Percentiles rank a stretch among this genome's conserved stretches.
phyloP scores from a whole-genome alignment of 2,113 vertebrate genomes.

The Amphiprion percula region DNA sequence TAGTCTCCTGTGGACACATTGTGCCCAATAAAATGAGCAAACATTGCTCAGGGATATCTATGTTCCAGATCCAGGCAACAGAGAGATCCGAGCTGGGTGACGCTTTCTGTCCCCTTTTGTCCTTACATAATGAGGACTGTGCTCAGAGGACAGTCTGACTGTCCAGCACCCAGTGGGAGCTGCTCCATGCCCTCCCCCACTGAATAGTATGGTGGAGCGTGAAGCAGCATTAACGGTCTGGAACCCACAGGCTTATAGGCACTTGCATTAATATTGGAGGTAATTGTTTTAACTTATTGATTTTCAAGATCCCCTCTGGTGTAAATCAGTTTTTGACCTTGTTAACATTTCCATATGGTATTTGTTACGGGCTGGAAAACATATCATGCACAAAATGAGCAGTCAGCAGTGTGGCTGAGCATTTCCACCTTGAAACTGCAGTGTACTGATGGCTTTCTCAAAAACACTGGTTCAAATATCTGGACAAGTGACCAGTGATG shows the following conservation, averaged over 20 bases:
- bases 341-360: too few species aligned
- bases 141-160: slow-evolving; percentile 55
- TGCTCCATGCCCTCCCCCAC: slow-evolving; percentile 17
- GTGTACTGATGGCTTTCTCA: too few species aligned
- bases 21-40: slow-evolving; percentile 52
- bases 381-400: too few species aligned
- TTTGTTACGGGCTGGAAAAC: too few species aligned
- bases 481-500: too few species aligned
- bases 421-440: too few species aligned
- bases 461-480: too few species aligned
- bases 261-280: slow-evolving; percentile 4
- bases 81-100: slow-evolving; percentile 34
- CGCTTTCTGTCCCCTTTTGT: slow-evolving; percentile 43
- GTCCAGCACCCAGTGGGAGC: slow-evolving; percentile 33
- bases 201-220: slow-evolving; percentile 29
- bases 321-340: too few species aligned
- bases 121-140: slow-evolving; percentile 53
- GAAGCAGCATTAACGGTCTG: slow-evolving; percentile 46
- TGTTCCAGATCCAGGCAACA: slow-evolving; percentile 55
- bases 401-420: too few species aligned
- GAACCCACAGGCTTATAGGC: not conserved
- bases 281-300: not conserved
- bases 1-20: slow-evolving; percentile 28
- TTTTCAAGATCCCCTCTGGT: too few species aligned
- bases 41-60: slow-evolving; percentile 56